Evolutionary conservation across 2,888 invertebrate species (phyloP).

Genomic region (Amblyjoppa fuscipennis): DNA sequence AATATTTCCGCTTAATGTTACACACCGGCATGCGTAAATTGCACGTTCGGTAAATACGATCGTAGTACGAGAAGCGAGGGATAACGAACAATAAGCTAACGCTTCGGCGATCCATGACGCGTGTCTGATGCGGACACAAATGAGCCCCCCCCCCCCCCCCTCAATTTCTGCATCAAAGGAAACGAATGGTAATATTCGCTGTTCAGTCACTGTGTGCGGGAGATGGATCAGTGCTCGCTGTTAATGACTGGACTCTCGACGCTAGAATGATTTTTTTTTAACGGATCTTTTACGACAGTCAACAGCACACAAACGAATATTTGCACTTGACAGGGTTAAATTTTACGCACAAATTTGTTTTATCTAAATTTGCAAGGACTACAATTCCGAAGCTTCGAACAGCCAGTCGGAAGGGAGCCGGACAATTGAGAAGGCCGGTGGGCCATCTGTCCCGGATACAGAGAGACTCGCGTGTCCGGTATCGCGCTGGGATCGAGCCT

Average conservation of each 20-base stretch:
- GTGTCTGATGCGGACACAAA: background rate
- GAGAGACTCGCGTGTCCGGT: conserved; percentile 37
- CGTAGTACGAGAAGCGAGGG: conserved; percentile 1
- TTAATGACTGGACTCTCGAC: background rate
- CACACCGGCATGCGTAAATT: conserved; percentile 19
- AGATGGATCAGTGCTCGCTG: background rate
- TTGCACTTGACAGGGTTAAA: background rate
- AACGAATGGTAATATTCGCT: conserved; percentile 46
- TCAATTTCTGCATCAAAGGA: conserved; percentile 53
- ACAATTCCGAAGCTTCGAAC: too few relatives aligned
- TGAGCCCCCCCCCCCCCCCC: background rate
- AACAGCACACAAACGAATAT: background rate
- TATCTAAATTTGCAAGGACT: background rate
- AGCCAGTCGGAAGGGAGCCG: background rate
- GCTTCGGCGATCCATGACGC: conserved; percentile 1
- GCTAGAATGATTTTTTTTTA: background rate
- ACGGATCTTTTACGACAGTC: background rate
- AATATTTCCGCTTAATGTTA: background rate
- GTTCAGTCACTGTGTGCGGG: background rate
- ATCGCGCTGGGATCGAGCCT: conserved; percentile 30
- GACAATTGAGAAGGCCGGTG: background rate
- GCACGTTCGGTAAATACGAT: conserved; percentile 17
- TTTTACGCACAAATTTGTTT: background rate
- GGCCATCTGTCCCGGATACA: conserved; percentile 30
- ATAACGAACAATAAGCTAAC: background rate